Evolutionary conservation across 2,888 invertebrate species (phyloP).

Genomic region (Agrotis puta): DNA sequence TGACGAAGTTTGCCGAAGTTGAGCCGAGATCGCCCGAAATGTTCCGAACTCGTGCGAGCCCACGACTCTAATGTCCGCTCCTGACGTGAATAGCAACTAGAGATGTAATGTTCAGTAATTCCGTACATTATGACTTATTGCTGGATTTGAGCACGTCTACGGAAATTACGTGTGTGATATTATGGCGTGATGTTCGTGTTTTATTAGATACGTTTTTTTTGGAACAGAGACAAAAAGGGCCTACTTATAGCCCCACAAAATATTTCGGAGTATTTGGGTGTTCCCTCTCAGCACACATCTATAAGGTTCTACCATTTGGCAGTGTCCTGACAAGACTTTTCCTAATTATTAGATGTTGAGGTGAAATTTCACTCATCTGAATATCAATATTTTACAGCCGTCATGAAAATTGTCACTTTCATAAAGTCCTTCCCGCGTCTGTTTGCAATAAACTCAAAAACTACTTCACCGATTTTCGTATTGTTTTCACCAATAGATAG

Average conservation of each 20-base stretch:
- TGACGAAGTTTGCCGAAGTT: constrained; percentile 17
- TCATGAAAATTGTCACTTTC: no score
- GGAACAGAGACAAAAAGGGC: neutral
- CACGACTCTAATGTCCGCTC: constrained; percentile 42
- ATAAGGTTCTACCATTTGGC: no score
- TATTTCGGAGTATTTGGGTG: no score
- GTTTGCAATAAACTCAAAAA: no score
- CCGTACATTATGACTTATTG: constrained; percentile 56
- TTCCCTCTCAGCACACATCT: no score
- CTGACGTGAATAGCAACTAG: constrained; percentile 62
- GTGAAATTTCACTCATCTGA: neutral
- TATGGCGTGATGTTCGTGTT: constrained; percentile 18
- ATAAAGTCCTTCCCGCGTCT: no score
- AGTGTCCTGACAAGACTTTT: no score
- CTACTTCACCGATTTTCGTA: no score
- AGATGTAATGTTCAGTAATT: constrained; percentile 55
- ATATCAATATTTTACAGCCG: neutral
- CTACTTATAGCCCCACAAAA: no score
- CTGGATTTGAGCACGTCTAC: constrained; percentile 45
- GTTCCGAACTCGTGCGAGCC: constrained; percentile 26
- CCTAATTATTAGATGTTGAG: no score
- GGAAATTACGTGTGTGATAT: constrained; percentile 40
- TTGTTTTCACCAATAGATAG: no score
- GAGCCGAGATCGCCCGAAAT: constrained; percentile 14
- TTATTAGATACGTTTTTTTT: constrained; percentile 9